These are phyloP conservation scores for Meriones unguiculatus DNA, from an alignment of 2,113 vertebrate genomes.

Conservation along the genomic window DNA sequence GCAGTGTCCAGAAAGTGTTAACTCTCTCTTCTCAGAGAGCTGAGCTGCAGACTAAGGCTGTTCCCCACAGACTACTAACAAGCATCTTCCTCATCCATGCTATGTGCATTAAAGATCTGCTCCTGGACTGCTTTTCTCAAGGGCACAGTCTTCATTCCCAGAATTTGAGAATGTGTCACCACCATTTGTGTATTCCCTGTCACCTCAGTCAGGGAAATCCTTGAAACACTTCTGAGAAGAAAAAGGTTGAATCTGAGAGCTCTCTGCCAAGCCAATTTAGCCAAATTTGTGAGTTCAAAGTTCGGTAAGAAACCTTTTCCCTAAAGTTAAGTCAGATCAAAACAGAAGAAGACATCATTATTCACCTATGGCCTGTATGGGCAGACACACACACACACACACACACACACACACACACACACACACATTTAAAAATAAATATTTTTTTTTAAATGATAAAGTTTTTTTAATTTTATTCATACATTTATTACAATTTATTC, in stretches of 20 bases:
- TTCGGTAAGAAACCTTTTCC: not conserved
- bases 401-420: not conserved
- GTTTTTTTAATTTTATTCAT: not conserved
- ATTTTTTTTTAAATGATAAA: not conserved
- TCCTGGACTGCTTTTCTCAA: not conserved
- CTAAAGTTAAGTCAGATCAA: not conserved
- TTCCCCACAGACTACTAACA: not conserved
- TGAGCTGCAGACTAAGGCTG: not conserved
- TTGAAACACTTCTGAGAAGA: not conserved
- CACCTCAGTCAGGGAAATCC: not conserved
- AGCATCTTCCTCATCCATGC: too few relatives aligned
- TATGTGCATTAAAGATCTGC: too few relatives aligned
- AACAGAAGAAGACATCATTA: not conserved
- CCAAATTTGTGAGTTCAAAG: not conserved
- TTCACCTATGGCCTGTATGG: not conserved
- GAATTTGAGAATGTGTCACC: not conserved
- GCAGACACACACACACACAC: not conserved
- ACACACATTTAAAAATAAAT: not conserved
- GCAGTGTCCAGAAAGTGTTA: not conserved
- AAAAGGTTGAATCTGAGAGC: not conserved
- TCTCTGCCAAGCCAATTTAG: not conserved
- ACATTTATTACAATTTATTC: too few relatives aligned
- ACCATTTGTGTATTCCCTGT: not conserved
- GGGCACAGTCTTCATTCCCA: rapidly evolving
- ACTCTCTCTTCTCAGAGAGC: not conserved